A percentile compares a stretch with the other conserved stretches of the same genome.
phyloP scores from a whole-genome alignment of 2,797 vertebrate species.

The Limnodromus scolopaceus region DNA sequence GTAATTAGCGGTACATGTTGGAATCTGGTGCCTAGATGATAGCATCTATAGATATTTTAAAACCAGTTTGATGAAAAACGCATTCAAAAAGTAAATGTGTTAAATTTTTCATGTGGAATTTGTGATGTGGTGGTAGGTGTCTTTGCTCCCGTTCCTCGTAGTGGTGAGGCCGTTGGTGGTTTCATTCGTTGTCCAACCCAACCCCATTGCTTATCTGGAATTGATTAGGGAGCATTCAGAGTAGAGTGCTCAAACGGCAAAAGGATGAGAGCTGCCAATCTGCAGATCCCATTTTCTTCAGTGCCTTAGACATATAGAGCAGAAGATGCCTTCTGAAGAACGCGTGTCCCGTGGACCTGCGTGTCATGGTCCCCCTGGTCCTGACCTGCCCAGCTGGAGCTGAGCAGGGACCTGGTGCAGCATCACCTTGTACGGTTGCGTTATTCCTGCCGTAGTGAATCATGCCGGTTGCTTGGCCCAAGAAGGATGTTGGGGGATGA shows the following conservation, averaged over 20 bases:
- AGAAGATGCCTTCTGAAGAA: neutral
- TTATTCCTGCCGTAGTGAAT: neutral
- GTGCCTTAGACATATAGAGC: accelerated
- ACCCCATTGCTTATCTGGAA: neutral
- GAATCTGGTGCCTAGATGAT: neutral
- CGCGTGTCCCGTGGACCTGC: accelerated
- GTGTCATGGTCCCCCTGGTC: neutral
- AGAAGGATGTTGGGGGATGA: neutral
- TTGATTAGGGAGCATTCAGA: neutral
- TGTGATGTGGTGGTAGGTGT: neutral
- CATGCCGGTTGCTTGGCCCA: neutral
- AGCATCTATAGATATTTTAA: neutral
- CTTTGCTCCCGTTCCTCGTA: neutral
- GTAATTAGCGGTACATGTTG: neutral
- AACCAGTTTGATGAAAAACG: neutral
- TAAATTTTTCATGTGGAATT: neutral
- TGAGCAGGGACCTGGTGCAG: neutral
- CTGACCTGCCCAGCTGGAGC: neutral
- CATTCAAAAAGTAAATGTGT: neutral
- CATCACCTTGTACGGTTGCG: neutral
- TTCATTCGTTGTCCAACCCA: constrained; percentile 3
- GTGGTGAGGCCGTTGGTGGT: neutral
- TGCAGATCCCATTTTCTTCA: neutral
- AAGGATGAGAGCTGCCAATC: neutral
- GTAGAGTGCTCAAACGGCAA: neutral